phyloP scores from a whole-genome alignment of 2,113 vertebrate species.

The Cyphomyrus discorhynchus region DNA sequence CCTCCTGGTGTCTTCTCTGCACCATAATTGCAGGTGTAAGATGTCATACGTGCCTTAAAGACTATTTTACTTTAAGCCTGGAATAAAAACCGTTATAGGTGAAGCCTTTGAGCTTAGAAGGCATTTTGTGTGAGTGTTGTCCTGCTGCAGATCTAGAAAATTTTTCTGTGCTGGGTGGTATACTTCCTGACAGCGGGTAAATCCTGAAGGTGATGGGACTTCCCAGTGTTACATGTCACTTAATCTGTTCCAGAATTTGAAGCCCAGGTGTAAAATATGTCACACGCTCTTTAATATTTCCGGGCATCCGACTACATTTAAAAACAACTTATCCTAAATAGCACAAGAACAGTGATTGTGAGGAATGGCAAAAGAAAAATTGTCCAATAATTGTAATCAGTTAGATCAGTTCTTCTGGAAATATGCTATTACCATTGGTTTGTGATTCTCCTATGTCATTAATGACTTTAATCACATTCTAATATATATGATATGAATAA shows the following conservation, averaged over 20 bases:
- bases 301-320: neutral
- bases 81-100: neutral
- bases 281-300: neutral
- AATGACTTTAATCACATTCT: neutral
- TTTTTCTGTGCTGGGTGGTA: neutral
- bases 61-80: neutral
- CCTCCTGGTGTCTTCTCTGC: neutral
- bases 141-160: neutral
- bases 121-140: neutral
- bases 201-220: neutral
- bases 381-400: neutral
- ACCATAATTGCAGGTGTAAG: neutral
- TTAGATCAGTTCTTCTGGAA: neutral
- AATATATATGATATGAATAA: neutral
- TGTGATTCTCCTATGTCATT: neutral
- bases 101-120: neutral
- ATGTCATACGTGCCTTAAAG: neutral
- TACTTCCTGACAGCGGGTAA: neutral
- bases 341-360: neutral
- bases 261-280: neutral
- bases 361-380: neutral
- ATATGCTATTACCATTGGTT: neutral
- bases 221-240: neutral
- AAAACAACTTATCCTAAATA: neutral
- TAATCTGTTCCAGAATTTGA: neutral